phyloP scores from a whole-genome alignment of 2,113 vertebrate species.

The Indicator indicator region DNA sequence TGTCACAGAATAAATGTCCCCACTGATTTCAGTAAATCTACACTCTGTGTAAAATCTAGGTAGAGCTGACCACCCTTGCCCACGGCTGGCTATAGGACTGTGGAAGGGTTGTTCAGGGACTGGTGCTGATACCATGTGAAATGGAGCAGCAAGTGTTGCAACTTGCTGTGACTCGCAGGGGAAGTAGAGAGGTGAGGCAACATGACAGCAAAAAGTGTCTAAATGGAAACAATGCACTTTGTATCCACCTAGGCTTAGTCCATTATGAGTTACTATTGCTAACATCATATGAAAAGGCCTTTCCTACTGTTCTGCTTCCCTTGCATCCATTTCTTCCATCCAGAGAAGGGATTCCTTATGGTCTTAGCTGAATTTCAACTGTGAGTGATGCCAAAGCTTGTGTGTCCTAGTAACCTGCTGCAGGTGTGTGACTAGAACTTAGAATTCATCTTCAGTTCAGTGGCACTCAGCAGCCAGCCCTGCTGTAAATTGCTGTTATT shows the following conservation, averaged over 20 bases:
- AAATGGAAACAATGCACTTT: fast-evolving
- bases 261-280: not conserved
- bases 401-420: not conserved
- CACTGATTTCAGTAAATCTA: not conserved
- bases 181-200: not conserved
- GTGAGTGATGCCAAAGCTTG: not conserved
- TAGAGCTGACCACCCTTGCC: not conserved
- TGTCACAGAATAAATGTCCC: not conserved
- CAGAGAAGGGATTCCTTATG: not conserved
- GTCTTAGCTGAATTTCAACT: not conserved
- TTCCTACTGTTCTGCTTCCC: not conserved
- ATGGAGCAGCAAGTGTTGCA: not conserved
- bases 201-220: not conserved
- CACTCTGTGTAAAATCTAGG: not conserved
- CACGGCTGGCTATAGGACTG: not conserved
- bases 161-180: not conserved
- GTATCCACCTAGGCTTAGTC: not conserved
- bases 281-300: not conserved
- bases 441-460: not conserved
- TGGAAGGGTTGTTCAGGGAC: not conserved
- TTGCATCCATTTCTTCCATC: not conserved
- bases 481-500: not conserved
- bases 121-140: not conserved
- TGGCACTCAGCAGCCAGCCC: not conserved
- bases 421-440: not conserved